Evolutionary conservation across 2,113 vertebrate species (phyloP), one percentile per base, ranked within the genome.

Genomic region (Pelobates fuscus): DNA sequence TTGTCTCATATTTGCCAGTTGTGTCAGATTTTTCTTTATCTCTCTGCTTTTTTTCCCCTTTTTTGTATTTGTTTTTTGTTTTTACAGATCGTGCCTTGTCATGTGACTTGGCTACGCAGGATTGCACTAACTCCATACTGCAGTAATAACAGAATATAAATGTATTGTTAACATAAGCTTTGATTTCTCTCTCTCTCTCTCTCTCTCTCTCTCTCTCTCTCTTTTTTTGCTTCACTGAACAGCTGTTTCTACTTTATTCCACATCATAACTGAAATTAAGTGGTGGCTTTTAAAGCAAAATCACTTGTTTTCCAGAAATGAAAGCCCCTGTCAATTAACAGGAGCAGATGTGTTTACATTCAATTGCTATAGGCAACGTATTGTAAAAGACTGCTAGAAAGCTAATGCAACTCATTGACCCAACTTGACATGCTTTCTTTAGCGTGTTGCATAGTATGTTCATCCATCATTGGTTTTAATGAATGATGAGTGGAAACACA

Each of bases 71-170:
- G 80, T 83, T 80, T 83, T n/a, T 93, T 91, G 92, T 91, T 91
- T 91, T 89, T 46, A 63, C 25, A 63, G 87, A 94, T 90, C 89
- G 93, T 95, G 94, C 95, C 96, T 97, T 94, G 94, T 96, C 94
- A 91, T 93, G 89, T 94, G 95, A 96, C 94, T 90, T 90, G 95
- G 95, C 93, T 91, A 86, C 94, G 93, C 94, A 93, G 92, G 93
- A 93, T 96, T 98, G 96, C 95, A 98, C 95, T 96, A 96, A 94
- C 93, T 95, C 93, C 94, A 92, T 92, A 93, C 94, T 91, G 89
- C 94, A 92, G 93, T 93, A 91, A 32, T 88, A 87, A 86, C 83
- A 86, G 88, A 91, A 87, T 87, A 89, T 78, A 70, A 27, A 81
- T 88, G 82, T 85, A 89, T 89, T 89, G 84, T 83, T 89, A 89